These are phyloP conservation scores for Anas flavirostris DNA, from an alignment of 2,797 vertebrate genomes.

Conservation along the genomic window DNA sequence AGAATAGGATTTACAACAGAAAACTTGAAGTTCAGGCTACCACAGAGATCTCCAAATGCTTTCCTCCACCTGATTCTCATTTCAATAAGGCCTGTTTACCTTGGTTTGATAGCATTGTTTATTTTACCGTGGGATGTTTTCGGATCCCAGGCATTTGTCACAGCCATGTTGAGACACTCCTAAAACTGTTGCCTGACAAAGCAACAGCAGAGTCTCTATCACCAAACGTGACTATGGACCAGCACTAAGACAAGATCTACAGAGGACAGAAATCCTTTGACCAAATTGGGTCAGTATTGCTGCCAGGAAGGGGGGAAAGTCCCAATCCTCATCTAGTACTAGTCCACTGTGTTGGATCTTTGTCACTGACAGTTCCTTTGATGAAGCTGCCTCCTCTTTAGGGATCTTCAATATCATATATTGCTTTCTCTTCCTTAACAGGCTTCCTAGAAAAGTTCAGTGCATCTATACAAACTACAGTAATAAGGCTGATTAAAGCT, in stretches of 20 bases:
- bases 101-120: neutral
- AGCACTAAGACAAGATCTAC: neutral
- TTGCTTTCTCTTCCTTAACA: neutral
- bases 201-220: no score
- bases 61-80: neutral
- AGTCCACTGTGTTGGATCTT: neutral
- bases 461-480: neutral
- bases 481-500: neutral
- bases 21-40: neutral
- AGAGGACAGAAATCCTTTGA: neutral
- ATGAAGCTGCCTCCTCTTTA: neutral
- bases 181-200: neutral
- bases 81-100: neutral
- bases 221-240: neutral
- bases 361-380: neutral
- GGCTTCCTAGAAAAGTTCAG: neutral
- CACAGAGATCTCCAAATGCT: neutral
- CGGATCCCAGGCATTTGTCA: neutral
- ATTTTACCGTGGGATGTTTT: neutral
- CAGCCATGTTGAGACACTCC: neutral
- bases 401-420: neutral
- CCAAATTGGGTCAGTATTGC: neutral
- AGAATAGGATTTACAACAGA: neutral
- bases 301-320: neutral
- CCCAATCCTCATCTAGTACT: neutral